Conservation (phyloP, 1,140 invertebrate genomes). For the Pectinophora gossypiella region DNA sequence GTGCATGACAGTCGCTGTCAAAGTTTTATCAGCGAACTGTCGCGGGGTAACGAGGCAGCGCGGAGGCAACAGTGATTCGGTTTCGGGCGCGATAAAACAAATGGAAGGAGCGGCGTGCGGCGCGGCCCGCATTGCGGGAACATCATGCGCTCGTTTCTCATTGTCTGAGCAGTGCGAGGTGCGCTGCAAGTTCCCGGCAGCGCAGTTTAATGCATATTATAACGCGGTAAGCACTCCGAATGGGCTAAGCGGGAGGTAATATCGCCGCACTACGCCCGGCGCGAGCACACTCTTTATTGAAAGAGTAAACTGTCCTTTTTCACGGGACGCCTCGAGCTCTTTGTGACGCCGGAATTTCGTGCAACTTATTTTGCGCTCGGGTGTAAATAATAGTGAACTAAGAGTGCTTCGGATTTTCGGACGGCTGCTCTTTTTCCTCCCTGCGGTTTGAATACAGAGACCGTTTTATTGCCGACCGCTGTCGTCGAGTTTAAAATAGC, state of each 20-base stretch:
- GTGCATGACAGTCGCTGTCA: constrained; percentile 64
- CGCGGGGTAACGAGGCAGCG: too few relatives aligned
- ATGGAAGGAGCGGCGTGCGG: constrained; percentile 40
- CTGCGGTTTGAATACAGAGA: constrained; percentile 35
- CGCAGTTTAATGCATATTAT: constrained; percentile 71
- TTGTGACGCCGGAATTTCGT: constrained; percentile 51
- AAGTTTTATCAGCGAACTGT: constrained; percentile 68
- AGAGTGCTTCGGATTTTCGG: constrained; percentile 43
- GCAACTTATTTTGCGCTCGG: constrained; percentile 57
- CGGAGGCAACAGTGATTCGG: constrained; percentile 65
- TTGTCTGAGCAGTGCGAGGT: constrained; percentile 61
- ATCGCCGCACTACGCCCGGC: constrained; percentile 38
- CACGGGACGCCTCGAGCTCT: constrained; percentile 54
- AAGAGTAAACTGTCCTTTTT: constrained; percentile 72
- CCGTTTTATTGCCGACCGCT: constrained; percentile 30
- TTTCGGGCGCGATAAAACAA: constrained; percentile 69
- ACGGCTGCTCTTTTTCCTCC: constrained; percentile 29
- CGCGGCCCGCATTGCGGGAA: constrained; percentile 58
- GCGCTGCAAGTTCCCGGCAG: constrained; percentile 45
- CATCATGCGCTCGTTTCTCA: constrained; percentile 68
- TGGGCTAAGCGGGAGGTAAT: constrained; percentile 55
- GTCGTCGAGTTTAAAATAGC: constrained; percentile 13
- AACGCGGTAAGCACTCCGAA: constrained; percentile 62
- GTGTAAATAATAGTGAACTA: constrained; percentile 59
- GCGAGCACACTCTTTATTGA: constrained; percentile 62